A percentile compares a stretch with the other conserved stretches of the same genome.
These are phyloP conservation scores for Engraulis encrasicolus DNA, from an alignment of 2,113 vertebrate species.

Conservation along the genomic window DNA sequence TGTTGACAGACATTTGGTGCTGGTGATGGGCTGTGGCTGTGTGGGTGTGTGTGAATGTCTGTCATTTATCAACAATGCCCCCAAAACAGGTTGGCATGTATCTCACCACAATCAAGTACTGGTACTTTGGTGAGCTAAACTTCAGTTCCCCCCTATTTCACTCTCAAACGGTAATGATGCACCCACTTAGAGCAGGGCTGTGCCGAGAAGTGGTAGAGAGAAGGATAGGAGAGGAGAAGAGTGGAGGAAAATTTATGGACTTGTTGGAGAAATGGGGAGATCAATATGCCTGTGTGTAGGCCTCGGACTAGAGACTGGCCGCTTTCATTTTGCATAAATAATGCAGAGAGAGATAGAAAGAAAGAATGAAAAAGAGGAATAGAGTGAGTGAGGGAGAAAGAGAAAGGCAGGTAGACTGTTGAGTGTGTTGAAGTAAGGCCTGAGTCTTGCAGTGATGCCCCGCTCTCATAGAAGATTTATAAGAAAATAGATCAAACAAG, in stretches of 20 bases:
- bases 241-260: slow-evolving; percentile 67
- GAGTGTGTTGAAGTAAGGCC: background rate
- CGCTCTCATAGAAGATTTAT: too few relatives aligned
- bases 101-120: background rate
- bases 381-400: slow-evolving; percentile 25
- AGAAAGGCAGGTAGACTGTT: background rate
- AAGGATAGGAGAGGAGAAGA: slow-evolving; percentile 35
- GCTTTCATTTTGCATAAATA: slow-evolving; percentile 79
- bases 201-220: background rate
- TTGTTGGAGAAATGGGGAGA: slow-evolving; percentile 65
- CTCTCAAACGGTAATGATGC: background rate
- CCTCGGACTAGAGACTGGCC: slow-evolving; percentile 66
- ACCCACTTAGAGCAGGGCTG: background rate
- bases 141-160: background rate
- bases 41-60: slow-evolving; percentile 40
- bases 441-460: background rate
- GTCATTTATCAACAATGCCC: slow-evolving; percentile 41
- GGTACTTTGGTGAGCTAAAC: background rate
- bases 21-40: background rate
- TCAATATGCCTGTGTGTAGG: slow-evolving; percentile 69
- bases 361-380: background rate
- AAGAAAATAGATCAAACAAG: too few relatives aligned
- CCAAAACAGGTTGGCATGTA: background rate
- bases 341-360: slow-evolving; percentile 56
- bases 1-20: background rate